phyloP scores from a whole-genome alignment of 2,888 invertebrate species.

The Ornithoptera alexandrae region DNA sequence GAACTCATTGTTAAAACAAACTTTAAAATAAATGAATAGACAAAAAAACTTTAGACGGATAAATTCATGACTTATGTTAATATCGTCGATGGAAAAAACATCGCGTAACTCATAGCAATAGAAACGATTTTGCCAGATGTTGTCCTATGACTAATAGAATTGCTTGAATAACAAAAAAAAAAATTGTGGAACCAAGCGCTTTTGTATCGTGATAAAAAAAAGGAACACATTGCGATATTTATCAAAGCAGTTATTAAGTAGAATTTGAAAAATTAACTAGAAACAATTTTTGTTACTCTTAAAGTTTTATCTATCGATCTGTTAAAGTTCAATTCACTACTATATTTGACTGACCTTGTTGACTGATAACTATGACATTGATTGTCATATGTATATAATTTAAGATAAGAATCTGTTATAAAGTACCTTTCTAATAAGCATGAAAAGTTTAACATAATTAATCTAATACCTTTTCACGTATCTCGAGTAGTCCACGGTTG shows the following conservation, averaged over 20 bases:
- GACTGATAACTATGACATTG: not conserved
- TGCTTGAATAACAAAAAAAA: conserved; percentile 23
- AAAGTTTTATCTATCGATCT: not conserved
- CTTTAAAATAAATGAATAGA: conserved; percentile 19
- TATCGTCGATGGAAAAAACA: conserved; percentile 25
- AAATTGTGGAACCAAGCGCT: conserved; percentile 16
- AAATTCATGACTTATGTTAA: conserved; percentile 29
- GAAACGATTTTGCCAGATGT: conserved; percentile 30
- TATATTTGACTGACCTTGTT: conserved; percentile 13
- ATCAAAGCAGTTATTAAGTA: not conserved
- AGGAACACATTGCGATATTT: conserved; percentile 17
- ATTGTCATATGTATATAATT: not conserved
- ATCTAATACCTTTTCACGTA: conserved; percentile 86
- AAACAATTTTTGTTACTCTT: not conserved
- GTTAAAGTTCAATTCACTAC: conserved; percentile 8
- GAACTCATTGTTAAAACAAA: conserved; percentile 24
- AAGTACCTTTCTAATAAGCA: not conserved
- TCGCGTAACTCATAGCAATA: conserved; percentile 19
- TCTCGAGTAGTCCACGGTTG: conserved; percentile 91
- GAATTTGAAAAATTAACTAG: conserved; percentile 21
- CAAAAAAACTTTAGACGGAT: conserved; percentile 21
- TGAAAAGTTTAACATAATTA: conserved; percentile 8
- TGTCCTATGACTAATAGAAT: conserved; percentile 26
- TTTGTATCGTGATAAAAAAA: conserved; percentile 13
- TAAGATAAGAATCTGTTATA: not conserved